phyloP scores from a whole-genome alignment of 2,797 vertebrate species.

The Vespertilio murinus region DNA sequence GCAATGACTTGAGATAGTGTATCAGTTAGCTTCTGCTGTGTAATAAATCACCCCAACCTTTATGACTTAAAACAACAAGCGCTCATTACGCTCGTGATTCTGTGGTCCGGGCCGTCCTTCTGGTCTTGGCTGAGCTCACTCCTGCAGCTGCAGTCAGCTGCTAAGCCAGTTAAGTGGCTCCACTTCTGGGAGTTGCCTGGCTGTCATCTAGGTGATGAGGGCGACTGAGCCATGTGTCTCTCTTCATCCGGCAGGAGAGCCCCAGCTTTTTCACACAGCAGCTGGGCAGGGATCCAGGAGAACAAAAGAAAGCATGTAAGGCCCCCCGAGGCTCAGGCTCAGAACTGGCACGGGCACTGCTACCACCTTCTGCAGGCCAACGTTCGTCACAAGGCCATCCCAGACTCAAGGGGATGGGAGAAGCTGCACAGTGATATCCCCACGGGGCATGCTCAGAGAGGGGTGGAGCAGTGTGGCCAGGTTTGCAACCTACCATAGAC shows the following conservation, averaged over 20 bases:
- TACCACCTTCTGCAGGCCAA: background rate
- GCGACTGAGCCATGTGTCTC: constrained; percentile 26
- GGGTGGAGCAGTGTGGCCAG: background rate
- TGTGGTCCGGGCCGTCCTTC: background rate
- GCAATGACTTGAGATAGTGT: background rate
- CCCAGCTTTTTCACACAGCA: constrained; percentile 54
- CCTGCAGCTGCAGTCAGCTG: background rate
- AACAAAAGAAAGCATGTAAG: background rate
- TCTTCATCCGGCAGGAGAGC: constrained; percentile 48
- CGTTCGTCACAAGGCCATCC: background rate
- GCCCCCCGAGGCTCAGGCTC: background rate
- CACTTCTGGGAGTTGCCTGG: constrained; percentile 42
- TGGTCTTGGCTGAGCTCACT: background rate
- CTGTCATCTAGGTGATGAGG: constrained; percentile 43
- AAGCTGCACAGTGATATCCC: background rate
- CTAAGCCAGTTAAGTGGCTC: constrained; percentile 19
- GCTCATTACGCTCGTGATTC: background rate
- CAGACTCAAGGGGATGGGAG: background rate
- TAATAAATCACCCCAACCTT: constrained; percentile 41
- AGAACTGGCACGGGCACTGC: background rate
- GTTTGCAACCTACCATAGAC: background rate
- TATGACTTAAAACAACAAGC: background rate
- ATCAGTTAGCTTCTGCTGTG: constrained; percentile 54
- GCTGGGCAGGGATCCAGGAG: constrained; percentile 55
- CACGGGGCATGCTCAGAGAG: background rate